Conservation (phyloP, 2,888 invertebrate species). For the Odontocolon sp. region DNA sequence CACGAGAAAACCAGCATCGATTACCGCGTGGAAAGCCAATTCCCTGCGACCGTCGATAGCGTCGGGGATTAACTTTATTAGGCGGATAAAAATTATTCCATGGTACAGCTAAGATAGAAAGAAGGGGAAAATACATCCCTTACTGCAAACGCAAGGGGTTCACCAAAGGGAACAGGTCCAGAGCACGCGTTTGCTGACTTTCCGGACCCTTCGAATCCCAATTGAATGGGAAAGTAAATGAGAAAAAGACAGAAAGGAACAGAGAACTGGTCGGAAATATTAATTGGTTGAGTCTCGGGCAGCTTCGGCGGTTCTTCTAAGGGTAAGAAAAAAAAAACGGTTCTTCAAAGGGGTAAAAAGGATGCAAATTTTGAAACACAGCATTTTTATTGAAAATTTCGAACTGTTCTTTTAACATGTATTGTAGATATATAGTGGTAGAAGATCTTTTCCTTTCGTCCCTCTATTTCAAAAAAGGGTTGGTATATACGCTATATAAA, state of each 20-base stretch:
- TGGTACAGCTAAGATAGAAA: background rate
- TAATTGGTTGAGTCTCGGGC: conserved; percentile 48
- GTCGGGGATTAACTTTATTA: conserved; percentile 65
- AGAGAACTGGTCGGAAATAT: conserved; percentile 57
- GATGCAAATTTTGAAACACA: no score
- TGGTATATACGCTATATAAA: no score
- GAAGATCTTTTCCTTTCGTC: no score
- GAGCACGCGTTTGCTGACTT: conserved; percentile 14
- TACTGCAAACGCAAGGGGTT: conserved; percentile 5
- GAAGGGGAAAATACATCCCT: background rate
- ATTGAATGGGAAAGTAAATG: conserved; percentile 28
- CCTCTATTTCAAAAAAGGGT: no score
- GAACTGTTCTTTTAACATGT: no score
- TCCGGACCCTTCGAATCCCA: conserved; percentile 11
- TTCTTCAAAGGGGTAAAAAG: conserved; percentile 6
- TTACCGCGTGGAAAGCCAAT: conserved; percentile 51
- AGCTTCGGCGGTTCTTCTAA: background rate
- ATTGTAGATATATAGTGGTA: no score
- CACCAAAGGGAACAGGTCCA: conserved; percentile 1
- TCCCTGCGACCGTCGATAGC: conserved; percentile 59
- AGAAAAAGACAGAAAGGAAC: background rate
- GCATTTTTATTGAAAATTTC: no score
- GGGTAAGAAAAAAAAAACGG: background rate
- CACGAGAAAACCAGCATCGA: conserved; percentile 36
- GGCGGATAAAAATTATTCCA: conserved; percentile 66